phyloP scores from a whole-genome alignment of 1,140 invertebrate species.

The Drosophila lowei region DNA sequence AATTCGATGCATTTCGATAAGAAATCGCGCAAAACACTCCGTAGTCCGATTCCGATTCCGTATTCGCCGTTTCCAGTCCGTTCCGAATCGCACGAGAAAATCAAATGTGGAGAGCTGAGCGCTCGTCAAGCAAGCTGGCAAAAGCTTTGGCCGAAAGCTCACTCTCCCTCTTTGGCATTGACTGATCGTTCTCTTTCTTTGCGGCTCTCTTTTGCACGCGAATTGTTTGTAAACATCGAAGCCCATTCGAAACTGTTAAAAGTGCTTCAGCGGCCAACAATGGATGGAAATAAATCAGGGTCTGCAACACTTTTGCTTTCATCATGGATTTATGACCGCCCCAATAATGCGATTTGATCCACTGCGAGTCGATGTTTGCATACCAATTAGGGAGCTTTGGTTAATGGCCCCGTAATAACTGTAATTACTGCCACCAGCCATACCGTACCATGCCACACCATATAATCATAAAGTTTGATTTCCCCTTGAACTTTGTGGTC shows the following conservation, averaged over 20 bases:
- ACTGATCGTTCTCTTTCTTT: conserved; percentile 17
- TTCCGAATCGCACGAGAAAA: conserved; percentile 36
- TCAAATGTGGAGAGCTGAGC: conserved; percentile 47
- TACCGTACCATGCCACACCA: neutral
- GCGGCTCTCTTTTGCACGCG: conserved; percentile 48
- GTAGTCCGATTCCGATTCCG: neutral
- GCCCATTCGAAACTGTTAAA: conserved; percentile 57
- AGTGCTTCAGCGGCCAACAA: conserved; percentile 23
- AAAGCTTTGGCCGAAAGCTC: conserved; percentile 49
- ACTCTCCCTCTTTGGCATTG: neutral
- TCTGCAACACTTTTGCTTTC: conserved; percentile 63
- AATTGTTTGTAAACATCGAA: conserved; percentile 69
- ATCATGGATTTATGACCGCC: conserved; percentile 20
- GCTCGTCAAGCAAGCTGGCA: conserved; percentile 3
- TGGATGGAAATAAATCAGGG: conserved; percentile 16
- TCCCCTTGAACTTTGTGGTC: conserved; percentile 41
- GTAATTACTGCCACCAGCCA: conserved; percentile 43
- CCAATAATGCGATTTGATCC: conserved; percentile 23
- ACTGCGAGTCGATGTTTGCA: conserved; percentile 42
- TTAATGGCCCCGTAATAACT: conserved; percentile 47
- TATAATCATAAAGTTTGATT: conserved; percentile 8
- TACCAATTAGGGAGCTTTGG: conserved; percentile 46
- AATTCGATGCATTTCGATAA: conserved; percentile 27
- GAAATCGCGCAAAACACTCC: neutral
- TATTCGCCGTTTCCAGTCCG: conserved; percentile 35